phyloP scores from a whole-genome alignment of 2,113 vertebrate species.

The Eudyptes chrysolophus region DNA sequence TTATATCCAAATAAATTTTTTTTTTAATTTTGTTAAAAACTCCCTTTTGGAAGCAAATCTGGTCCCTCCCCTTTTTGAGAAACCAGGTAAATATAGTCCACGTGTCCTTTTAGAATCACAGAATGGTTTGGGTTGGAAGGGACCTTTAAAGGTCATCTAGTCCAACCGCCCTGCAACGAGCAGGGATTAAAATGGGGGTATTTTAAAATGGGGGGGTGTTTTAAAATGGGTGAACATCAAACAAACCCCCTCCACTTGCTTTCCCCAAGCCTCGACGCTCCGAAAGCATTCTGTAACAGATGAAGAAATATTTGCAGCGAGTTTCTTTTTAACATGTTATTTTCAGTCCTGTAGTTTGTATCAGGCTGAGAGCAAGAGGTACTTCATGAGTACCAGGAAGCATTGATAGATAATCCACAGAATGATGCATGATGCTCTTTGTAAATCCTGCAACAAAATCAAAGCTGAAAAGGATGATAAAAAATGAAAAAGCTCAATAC shows the following conservation, averaged over 20 bases:
- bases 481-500: not conserved
- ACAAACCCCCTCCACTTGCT: not conserved
- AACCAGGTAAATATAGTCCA: accelerated
- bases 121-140: too few relatives aligned
- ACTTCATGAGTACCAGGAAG: not conserved
- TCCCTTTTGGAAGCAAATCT: not conserved
- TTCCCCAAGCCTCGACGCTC: not conserved
- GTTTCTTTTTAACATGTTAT: not conserved
- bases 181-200: too few relatives aligned
- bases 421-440: not conserved
- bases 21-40: not conserved
- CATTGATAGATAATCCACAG: not conserved
- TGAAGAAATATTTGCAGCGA: not conserved
- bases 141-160: too few relatives aligned
- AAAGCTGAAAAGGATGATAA: not conserved
- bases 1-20: not conserved
- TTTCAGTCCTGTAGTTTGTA: not conserved
- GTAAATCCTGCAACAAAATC: not conserved
- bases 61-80: not conserved
- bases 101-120: not conserved
- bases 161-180: too few relatives aligned
- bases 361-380: not conserved
- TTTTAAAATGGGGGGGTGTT: too few relatives aligned
- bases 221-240: not conserved
- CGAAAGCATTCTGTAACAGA: not conserved